Conservation (phyloP, 2,888 invertebrate species). For the Tridacna crocea region DNA sequence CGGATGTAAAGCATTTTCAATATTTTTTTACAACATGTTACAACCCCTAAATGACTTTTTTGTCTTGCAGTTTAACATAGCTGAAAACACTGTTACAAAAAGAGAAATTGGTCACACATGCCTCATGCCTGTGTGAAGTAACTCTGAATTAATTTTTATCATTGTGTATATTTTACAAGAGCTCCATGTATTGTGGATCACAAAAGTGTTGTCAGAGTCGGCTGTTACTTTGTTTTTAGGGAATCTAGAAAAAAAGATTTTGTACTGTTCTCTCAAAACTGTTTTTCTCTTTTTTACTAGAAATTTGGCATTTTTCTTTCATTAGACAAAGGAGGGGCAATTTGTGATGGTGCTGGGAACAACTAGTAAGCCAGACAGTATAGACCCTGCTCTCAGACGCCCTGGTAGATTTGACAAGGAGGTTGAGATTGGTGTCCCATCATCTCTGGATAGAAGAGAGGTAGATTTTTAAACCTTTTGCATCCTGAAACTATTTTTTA, state of each 20-base stretch:
- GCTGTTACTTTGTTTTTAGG: no score
- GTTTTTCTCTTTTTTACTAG: no score
- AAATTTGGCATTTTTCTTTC: background rate
- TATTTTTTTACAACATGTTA: no score
- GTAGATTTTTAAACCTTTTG: constrained; percentile 56
- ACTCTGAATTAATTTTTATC: background rate
- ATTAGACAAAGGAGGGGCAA: constrained; percentile 41
- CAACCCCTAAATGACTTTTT: no score
- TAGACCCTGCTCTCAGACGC: constrained; percentile 91
- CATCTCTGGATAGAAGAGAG: constrained; percentile 75
- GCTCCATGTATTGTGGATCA: no score
- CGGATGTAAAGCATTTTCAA: constrained; percentile 52
- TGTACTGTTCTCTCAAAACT: no score
- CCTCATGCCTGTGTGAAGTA: background rate
- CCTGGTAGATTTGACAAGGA: constrained; percentile 90
- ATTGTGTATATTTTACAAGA: background rate
- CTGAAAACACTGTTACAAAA: background rate
- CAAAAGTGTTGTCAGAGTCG: no score
- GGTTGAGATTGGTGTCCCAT: constrained; percentile 82
- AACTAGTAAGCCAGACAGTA: constrained; percentile 90
- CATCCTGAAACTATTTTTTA: background rate
- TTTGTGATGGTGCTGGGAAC: constrained; percentile 90
- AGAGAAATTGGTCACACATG: background rate
- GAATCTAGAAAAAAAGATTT: no score
- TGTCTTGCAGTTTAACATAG: background rate